phyloP scores from a whole-genome alignment of 2,797 vertebrate species.

The Pseudochirops cupreus region DNA sequence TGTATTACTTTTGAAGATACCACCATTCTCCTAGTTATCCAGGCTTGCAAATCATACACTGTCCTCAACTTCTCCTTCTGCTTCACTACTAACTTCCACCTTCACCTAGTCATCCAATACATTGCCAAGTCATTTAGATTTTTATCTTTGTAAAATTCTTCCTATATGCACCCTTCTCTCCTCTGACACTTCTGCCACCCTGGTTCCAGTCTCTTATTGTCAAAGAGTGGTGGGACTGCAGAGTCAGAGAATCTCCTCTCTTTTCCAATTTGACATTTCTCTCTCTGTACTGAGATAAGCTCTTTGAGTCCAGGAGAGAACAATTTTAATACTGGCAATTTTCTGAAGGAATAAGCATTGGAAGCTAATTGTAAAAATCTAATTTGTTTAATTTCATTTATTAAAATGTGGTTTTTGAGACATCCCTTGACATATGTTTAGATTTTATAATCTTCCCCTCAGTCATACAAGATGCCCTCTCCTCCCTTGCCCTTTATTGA shows the following conservation, averaged over 20 bases:
- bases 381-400: conserved; percentile 75
- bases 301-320: conserved; percentile 43
- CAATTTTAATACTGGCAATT: conserved; percentile 68
- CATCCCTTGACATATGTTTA: background rate
- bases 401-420: conserved; percentile 74
- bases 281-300: conserved; percentile 45
- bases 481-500: background rate
- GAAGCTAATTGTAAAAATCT: conserved; percentile 69
- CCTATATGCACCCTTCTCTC: background rate
- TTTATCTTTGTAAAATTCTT: background rate
- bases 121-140: background rate
- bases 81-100: background rate
- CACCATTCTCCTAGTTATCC: background rate
- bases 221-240: background rate
- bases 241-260: background rate
- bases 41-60: background rate
- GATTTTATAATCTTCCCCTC: background rate
- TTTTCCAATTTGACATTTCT: conserved; percentile 45
- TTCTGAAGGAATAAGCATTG: conserved; percentile 63
- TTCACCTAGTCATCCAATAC: background rate
- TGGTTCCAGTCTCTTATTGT: background rate
- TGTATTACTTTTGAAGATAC: background rate
- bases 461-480: background rate
- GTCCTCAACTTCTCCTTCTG: background rate
- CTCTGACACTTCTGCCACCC: background rate